A percentile compares a stretch with the other conserved stretches of the same genome.
Conservation (phyloP, 2,888 invertebrate genomes). For the Pocota personata region DNA sequence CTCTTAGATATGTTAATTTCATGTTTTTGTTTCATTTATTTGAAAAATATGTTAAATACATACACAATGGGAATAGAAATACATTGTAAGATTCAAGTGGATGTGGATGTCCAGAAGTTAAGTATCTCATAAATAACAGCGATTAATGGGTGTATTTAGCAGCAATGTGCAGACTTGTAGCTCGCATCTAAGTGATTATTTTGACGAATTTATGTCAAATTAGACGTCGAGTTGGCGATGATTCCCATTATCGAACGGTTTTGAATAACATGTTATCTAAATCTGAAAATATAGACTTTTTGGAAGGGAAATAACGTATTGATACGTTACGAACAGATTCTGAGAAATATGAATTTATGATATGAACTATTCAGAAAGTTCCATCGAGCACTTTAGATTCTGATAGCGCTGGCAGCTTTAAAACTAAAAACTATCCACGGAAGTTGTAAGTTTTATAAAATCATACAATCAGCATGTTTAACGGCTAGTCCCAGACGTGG, state of each 20-base stretch:
- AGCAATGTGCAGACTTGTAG: conserved; percentile 60
- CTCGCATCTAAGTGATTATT: conserved; percentile 52
- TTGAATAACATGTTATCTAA: conserved; percentile 2
- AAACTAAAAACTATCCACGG: too few species aligned
- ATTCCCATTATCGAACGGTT: conserved; percentile 8
- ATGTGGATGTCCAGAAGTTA: conserved; percentile 49
- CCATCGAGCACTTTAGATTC: too few species aligned
- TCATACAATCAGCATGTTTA: too few species aligned
- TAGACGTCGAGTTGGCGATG: conserved; percentile 26
- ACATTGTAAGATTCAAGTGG: conserved; percentile 17
- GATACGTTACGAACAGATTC: background rate
- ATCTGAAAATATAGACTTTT: background rate
- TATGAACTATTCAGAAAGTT: too few species aligned
- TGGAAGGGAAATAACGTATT: background rate
- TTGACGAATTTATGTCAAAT: conserved; percentile 70
- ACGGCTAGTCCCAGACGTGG: too few species aligned
- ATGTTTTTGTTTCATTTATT: conserved; percentile 70
- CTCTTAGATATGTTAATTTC: conserved; percentile 62
- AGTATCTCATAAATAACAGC: conserved; percentile 65
- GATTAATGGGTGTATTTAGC: conserved; percentile 66
- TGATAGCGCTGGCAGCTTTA: too few species aligned
- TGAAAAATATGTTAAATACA: conserved; percentile 70
- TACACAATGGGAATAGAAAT: conserved; percentile 32
- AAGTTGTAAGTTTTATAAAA: too few species aligned
- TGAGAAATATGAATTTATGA: background rate